Evolutionary conservation across 2,113 vertebrate species (phyloP).

Genomic region (Eurypyga helias): DNA sequence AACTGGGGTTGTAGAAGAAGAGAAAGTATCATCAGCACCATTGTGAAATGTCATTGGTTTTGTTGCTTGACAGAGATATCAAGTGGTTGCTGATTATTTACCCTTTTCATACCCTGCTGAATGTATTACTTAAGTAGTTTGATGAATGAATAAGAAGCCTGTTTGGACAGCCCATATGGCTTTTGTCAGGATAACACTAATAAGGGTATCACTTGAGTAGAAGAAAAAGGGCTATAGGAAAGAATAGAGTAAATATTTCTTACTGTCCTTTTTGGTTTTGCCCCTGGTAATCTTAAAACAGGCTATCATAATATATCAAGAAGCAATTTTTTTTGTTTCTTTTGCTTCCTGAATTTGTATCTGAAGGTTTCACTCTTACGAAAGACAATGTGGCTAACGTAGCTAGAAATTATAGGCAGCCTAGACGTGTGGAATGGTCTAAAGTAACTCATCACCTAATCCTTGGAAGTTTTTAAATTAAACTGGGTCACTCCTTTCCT

Average conservation of each 20-base stretch:
- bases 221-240: background rate
- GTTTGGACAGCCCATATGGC: background rate
- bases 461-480: background rate
- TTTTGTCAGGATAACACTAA: slow-evolving; percentile 3
- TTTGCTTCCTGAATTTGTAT: background rate
- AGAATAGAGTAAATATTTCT: background rate
- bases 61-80: slow-evolving; percentile 14
- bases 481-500: background rate
- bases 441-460: background rate
- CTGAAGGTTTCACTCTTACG: background rate
- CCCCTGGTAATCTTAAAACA: background rate
- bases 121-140: background rate
- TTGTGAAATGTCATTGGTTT: slow-evolving; percentile 26
- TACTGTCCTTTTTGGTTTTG: background rate
- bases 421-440: background rate
- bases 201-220: background rate
- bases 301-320: background rate
- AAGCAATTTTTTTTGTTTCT: background rate
- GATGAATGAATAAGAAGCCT: slow-evolving; percentile 20
- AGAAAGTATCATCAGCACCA: slow-evolving; percentile 5
- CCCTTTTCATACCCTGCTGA: background rate
- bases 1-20: background rate
- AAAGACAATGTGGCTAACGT: background rate
- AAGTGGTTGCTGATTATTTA: slow-evolving; percentile 33
- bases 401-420: background rate